These are phyloP conservation scores for Macrobrachium rosenbergii DNA, from an alignment of 1,140 invertebrate species.

Conservation along the genomic window DNA sequence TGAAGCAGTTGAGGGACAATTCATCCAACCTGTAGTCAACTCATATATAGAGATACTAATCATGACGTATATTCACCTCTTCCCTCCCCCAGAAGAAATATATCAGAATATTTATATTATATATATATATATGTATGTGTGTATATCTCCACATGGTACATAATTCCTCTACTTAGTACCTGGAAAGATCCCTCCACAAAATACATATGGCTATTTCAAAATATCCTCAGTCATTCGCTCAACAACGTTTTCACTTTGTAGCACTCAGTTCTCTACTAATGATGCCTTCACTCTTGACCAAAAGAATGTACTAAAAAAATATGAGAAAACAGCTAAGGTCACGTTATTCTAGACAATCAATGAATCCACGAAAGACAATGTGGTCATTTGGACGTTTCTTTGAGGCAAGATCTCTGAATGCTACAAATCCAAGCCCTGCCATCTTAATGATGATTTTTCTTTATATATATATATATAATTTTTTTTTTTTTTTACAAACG, in stretches of 20 bases:
- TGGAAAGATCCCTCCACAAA: conserved; percentile 18
- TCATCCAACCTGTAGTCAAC: conserved; percentile 16
- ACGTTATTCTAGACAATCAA: not conserved
- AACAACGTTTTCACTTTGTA: conserved; percentile 18
- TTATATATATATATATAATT: no score
- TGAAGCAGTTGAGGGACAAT: conserved; percentile 52
- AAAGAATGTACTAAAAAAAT: not conserved
- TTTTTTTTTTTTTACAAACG: not conserved
- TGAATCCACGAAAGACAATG: not conserved
- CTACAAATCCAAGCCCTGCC: conserved; percentile 37
- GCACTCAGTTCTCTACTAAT: conserved; percentile 20
- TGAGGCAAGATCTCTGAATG: conserved; percentile 29
- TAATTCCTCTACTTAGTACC: not conserved
- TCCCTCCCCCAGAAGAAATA: not conserved
- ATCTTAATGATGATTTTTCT: not conserved
- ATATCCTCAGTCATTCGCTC: conserved; percentile 21
- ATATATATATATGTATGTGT: not conserved
- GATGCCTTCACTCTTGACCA: not conserved
- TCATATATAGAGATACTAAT: conserved; percentile 1
- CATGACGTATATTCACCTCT: not conserved
- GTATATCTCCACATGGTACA: conserved; percentile 23
- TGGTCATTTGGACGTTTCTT: not conserved
- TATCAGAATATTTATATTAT: no score
- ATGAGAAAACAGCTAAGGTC: not conserved
- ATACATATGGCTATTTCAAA: conserved; percentile 24